Conservation (phyloP, 1,140 invertebrate species). For the Varroa destructor region DNA sequence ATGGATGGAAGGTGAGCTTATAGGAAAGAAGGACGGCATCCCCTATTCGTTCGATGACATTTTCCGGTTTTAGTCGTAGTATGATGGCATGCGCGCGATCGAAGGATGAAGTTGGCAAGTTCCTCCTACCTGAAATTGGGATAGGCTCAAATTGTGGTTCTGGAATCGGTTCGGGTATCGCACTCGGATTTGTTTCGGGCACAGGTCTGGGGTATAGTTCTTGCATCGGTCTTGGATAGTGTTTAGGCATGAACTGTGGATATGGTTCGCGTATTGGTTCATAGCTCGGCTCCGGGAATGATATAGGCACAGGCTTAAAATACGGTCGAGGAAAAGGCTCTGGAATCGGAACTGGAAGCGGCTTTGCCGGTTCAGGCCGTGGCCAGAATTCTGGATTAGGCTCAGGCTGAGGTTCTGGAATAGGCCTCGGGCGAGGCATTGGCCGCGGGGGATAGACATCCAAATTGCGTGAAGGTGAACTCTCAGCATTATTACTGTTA, state of each 20-base stretch:
- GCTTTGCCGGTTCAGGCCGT: neutral
- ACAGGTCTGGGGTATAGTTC: constrained; percentile 31
- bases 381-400: constrained; percentile 1
- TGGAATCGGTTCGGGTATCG: constrained; percentile 28
- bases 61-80: constrained; percentile 5
- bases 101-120: neutral
- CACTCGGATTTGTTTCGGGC: constrained; percentile 20
- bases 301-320: constrained; percentile 26
- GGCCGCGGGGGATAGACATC: constrained; percentile 13
- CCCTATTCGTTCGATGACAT: neutral
- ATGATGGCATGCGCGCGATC: neutral
- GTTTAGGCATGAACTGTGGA: constrained; percentile 27
- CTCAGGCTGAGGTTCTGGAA: neutral
- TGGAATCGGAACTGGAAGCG: constrained; percentile 17
- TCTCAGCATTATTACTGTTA: no score
- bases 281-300: constrained; percentile 28
- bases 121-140: constrained; percentile 15
- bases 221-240: constrained; percentile 30
- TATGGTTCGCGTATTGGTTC: constrained; percentile 18
- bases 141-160: constrained; percentile 27
- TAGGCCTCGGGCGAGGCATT: neutral
- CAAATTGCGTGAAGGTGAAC: neutral
- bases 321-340: constrained; percentile 25
- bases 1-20: constrained; percentile 5
- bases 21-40: constrained; percentile 14